Conservation (phyloP, 2,113 vertebrate species). For the Tauraco erythrolophus region DNA sequence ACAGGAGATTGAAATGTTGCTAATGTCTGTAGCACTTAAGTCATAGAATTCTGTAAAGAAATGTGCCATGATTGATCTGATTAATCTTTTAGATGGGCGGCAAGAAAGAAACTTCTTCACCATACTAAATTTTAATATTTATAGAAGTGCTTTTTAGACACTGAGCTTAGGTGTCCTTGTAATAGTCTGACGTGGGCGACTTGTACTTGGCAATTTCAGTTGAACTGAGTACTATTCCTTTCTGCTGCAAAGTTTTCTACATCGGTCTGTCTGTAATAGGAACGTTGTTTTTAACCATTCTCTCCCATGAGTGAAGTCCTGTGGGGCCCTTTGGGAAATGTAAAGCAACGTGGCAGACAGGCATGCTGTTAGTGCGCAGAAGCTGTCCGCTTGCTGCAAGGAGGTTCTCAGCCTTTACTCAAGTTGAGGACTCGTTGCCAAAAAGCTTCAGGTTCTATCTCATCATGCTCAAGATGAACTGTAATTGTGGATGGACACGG, state of each 20-base stretch:
- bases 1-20: slow-evolving; percentile 60
- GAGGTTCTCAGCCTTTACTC: not conserved
- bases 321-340: not conserved
- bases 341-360: not conserved
- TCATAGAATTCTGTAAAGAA: slow-evolving; percentile 63
- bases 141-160: slow-evolving; percentile 7
- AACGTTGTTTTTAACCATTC: not conserved
- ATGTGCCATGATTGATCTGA: slow-evolving; percentile 44
- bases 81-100: slow-evolving; percentile 58
- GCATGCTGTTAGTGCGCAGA: not conserved
- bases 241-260: not conserved
- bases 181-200: not conserved
- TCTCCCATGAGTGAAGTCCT: not conserved
- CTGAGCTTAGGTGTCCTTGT: not conserved
- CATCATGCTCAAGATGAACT: not conserved
- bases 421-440: not conserved
- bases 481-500: not conserved
- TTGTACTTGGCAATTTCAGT: not conserved
- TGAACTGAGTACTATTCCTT: not conserved
- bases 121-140: slow-evolving; percentile 1
- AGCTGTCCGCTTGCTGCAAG: not conserved
- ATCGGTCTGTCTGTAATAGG: not conserved
- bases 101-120: slow-evolving; percentile 1
- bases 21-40: slow-evolving; percentile 62
- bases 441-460: not conserved